These are phyloP conservation scores for Melipona beecheii DNA, from an alignment of 2,888 invertebrate species.

Conservation along the genomic window DNA sequence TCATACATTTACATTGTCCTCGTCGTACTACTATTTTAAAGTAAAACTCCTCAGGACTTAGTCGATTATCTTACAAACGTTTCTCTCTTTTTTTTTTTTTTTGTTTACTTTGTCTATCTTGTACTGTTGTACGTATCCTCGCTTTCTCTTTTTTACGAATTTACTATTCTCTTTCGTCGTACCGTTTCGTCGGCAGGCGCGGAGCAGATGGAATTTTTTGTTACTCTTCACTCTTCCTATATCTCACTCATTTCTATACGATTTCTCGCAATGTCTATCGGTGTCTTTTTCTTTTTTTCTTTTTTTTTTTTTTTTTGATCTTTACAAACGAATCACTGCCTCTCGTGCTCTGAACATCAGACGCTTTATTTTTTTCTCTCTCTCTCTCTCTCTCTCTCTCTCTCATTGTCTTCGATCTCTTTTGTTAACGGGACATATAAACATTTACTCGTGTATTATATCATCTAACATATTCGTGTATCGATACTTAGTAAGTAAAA, in stretches of 20 bases:
- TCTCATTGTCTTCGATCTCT: constrained; percentile 4
- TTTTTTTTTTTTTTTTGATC: not conserved
- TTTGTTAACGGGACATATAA: constrained; percentile 36
- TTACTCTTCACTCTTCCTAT: not conserved
- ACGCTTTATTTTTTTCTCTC: not conserved
- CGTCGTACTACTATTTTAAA: constrained; percentile 74
- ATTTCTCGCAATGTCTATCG: not conserved
- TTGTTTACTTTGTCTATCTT: constrained; percentile 69
- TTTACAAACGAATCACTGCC: constrained; percentile 4
- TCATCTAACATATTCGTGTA: constrained; percentile 40
- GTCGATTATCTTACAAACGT: constrained; percentile 78
- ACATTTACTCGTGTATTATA: constrained; percentile 34
- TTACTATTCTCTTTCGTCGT: constrained; percentile 51
- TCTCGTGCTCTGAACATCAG: not conserved
- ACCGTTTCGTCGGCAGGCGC: constrained; percentile 37
- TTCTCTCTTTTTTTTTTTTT: constrained; percentile 16
- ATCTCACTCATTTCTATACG: not conserved
- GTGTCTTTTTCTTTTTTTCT: not conserved
- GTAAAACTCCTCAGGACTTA: constrained; percentile 76
- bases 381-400: constrained; percentile 1
- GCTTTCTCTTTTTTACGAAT: constrained; percentile 59
- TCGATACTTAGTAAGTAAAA: constrained; percentile 14
- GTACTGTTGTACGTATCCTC: constrained; percentile 78
- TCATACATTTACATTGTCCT: constrained; percentile 79
- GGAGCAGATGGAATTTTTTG: constrained; percentile 14